These are phyloP conservation scores for Trichacis sp. DNA, from an alignment of 2,888 invertebrate species.

Conservation along the genomic window DNA sequence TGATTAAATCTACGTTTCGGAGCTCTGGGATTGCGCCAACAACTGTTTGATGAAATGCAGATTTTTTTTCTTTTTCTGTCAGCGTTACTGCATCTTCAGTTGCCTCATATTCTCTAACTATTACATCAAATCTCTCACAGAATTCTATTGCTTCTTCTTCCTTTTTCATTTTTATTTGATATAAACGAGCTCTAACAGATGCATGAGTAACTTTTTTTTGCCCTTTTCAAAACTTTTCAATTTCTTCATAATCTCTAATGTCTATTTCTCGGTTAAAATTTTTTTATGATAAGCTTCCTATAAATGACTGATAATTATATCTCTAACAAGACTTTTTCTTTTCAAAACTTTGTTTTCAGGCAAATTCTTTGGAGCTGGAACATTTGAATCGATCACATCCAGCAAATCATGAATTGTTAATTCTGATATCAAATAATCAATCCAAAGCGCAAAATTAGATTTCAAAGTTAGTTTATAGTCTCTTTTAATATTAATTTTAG, in stretches of 20 bases:
- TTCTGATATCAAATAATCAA: conserved; percentile 39
- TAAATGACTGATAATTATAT: too few species aligned
- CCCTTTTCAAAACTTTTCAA: conserved; percentile 22
- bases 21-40: conserved; percentile 18
- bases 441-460: conserved; percentile 33
- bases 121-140: conserved; percentile 33
- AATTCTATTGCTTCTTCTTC: conserved; percentile 35
- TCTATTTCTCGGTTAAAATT: conserved; percentile 31
- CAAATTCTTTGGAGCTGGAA: background rate
- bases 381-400: conserved; percentile 27
- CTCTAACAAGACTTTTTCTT: conserved; percentile 25
- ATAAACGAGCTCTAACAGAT: conserved; percentile 30
- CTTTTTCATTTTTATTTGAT: conserved; percentile 31
- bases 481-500: conserved; percentile 32
- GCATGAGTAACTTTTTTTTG: conserved; percentile 32
- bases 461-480: conserved; percentile 33
- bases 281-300: conserved; percentile 11
- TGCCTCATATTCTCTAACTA: conserved; percentile 34
- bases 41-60: conserved; percentile 37
- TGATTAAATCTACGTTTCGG: conserved; percentile 22
- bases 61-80: conserved; percentile 35
- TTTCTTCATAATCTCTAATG: conserved; percentile 32
- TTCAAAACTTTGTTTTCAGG: conserved; percentile 2
- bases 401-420: conserved; percentile 29
- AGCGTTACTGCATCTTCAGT: conserved; percentile 26